Evolutionary conservation across 2,113 vertebrate species (phyloP).

Genomic region (Cinclus cinclus): DNA sequence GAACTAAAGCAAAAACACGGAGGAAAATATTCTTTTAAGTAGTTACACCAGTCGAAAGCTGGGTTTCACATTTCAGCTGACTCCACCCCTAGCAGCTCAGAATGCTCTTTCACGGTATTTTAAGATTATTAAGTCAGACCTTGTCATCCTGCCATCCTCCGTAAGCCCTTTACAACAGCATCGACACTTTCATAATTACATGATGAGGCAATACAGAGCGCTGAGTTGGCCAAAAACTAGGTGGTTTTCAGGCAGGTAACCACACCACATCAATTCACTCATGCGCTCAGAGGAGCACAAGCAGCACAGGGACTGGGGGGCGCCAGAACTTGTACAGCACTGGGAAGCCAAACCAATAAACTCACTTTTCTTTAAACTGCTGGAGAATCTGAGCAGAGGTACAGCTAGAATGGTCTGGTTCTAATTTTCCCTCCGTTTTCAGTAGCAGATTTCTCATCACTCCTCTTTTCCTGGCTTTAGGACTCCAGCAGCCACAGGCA

Average conservation of each 20-base stretch:
- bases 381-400: neutral
- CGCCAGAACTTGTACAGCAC: rapidly evolving
- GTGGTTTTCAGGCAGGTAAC: neutral
- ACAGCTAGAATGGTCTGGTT: neutral
- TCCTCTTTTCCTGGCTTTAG: neutral
- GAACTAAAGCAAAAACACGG: neutral
- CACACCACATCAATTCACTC: no score
- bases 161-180: neutral
- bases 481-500: neutral
- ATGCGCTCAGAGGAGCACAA: neutral
- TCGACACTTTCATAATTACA: neutral
- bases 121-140: neutral
- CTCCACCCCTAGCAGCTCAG: neutral
- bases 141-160: neutral
- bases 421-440: neutral
- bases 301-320: rapidly evolving
- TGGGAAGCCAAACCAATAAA: neutral
- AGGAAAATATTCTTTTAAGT: neutral
- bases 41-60: neutral
- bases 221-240: neutral
- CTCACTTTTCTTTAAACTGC: neutral
- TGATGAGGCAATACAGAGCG: rapidly evolving
- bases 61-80: neutral
- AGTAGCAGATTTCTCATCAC: neutral
- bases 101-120: neutral